A percentile compares a stretch with the other conserved stretches of the same genome.
phyloP scores from a whole-genome alignment of 2,888 invertebrate genomes.

The Dryomyza anilis region DNA sequence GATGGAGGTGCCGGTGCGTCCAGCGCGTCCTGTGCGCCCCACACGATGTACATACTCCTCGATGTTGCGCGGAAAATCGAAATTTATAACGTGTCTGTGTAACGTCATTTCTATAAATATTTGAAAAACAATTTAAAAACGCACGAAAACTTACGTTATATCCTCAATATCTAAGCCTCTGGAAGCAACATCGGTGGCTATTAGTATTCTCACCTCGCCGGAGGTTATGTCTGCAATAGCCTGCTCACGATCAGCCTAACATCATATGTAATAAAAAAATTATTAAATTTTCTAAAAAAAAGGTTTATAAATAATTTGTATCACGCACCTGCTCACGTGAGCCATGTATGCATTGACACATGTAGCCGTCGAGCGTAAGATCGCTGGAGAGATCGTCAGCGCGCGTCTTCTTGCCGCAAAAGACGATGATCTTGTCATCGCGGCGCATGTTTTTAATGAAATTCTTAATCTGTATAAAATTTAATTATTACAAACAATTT shows the following conservation, averaged over 20 bases:
- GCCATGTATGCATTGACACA: conserved; percentile 85
- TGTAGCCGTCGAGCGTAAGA: conserved; percentile 70
- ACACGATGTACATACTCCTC: conserved; percentile 93
- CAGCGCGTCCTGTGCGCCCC: conserved; percentile 94
- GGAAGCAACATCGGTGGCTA: conserved; percentile 95
- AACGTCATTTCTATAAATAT: background rate
- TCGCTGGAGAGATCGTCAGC: conserved; percentile 86
- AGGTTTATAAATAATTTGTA: background rate
- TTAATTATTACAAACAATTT: background rate
- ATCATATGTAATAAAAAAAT: background rate
- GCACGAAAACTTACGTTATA: conserved; percentile 66
- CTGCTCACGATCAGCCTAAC: conserved; percentile 72
- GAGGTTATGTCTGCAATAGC: conserved; percentile 83
- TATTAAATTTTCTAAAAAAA: background rate
- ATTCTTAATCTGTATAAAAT: conserved; percentile 64
- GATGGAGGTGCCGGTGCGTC: conserved; percentile 80
- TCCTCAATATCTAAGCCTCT: conserved; percentile 92
- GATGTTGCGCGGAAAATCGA: conserved; percentile 91
- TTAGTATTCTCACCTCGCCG: conserved; percentile 79
- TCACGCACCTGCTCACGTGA: conserved; percentile 75
- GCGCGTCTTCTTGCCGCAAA: conserved; percentile 84
- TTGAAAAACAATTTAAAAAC: background rate
- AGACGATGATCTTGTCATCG: conserved; percentile 86
- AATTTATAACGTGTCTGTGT: conserved; percentile 77
- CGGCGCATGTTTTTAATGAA: conserved; percentile 74